phyloP scores from a whole-genome alignment of 2,888 invertebrate species.

The Perithous albicinctus region DNA sequence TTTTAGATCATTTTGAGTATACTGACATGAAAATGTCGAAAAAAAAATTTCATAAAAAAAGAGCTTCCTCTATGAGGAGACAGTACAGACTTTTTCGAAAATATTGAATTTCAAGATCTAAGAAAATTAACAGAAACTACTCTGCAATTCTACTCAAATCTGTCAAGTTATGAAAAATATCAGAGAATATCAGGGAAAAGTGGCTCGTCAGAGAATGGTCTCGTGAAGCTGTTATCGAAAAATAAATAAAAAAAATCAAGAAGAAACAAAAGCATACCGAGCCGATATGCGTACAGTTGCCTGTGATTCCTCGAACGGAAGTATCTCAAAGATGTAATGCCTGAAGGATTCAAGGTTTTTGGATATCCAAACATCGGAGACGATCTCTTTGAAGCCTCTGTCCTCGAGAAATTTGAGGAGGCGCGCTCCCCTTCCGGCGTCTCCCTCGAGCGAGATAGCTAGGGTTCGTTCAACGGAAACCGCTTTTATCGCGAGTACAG shows the following conservation, averaged over 20 bases:
- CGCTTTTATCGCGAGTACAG: constrained; percentile 75
- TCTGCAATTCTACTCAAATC: too few species aligned
- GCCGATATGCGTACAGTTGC: constrained; percentile 72
- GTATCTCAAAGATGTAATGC: constrained; percentile 77
- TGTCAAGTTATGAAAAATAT: too few species aligned
- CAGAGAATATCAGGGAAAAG: too few species aligned
- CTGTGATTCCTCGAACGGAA: constrained; percentile 62
- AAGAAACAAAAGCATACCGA: constrained; percentile 71
- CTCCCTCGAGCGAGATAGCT: constrained; percentile 61
- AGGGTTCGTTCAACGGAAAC: constrained; percentile 74
- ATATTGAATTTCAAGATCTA: too few species aligned
- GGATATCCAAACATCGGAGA: constrained; percentile 72
- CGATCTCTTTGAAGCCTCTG: constrained; percentile 72
- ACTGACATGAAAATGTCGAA: too few species aligned
- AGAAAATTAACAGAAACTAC: too few species aligned
- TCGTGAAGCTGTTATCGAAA: too few species aligned
- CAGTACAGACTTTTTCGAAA: too few species aligned
- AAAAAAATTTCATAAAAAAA: too few species aligned
- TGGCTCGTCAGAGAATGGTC: too few species aligned
- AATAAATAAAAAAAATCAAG: not conserved
- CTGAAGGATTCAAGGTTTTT: constrained; percentile 72
- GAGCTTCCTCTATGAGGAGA: too few species aligned
- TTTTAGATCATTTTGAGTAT: too few species aligned
- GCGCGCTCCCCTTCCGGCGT: constrained; percentile 53
- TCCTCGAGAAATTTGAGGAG: constrained; percentile 71